Evolutionary conservation across 2,888 invertebrate species (phyloP).

Genomic region (Patella ulyssiponensis): DNA sequence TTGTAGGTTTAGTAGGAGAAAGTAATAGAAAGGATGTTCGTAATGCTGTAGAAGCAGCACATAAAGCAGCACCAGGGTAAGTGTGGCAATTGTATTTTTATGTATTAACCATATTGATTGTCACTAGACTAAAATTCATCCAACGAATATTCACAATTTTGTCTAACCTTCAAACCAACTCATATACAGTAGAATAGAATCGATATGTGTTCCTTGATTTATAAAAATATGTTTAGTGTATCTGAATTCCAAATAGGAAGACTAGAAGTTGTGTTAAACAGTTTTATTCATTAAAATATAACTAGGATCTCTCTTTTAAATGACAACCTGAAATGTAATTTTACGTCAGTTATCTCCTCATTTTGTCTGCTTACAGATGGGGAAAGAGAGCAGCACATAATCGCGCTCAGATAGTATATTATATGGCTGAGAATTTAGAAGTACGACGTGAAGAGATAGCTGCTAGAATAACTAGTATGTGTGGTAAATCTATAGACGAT

Average conservation of each 20-base stretch:
- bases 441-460: constrained; percentile 66
- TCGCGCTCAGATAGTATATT: constrained; percentile 73
- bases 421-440: constrained; percentile 73
- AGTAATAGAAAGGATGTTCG: constrained; percentile 73
- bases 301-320: background rate
- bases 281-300: background rate
- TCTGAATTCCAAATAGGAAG: background rate
- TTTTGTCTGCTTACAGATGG: constrained; percentile 61
- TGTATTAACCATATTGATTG: no score
- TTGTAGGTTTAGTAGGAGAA: constrained; percentile 70
- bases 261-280: background rate
- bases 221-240: background rate
- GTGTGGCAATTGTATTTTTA: background rate
- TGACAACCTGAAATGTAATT: background rate
- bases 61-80: constrained; percentile 73
- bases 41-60: constrained; percentile 75
- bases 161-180: no score
- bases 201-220: no score
- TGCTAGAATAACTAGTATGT: constrained; percentile 60
- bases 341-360: background rate
- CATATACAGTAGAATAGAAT: no score
- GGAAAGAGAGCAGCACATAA: constrained; percentile 71
- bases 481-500: constrained; percentile 56
- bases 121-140: no score
- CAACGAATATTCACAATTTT: no score